phyloP scores from a whole-genome alignment of 2,888 invertebrate species.

The Octonoba sinensis region DNA sequence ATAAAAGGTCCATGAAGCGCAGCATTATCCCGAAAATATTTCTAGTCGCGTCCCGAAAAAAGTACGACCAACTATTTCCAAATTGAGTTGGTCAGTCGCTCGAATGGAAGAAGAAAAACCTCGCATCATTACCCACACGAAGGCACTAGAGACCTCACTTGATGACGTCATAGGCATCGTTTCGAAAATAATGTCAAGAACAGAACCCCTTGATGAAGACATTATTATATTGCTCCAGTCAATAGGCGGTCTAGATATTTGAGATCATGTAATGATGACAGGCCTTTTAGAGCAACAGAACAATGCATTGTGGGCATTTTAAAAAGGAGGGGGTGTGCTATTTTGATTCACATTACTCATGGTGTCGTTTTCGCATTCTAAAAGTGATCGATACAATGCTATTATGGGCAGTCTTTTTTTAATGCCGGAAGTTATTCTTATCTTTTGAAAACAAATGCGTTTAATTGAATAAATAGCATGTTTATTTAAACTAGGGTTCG shows the following conservation, averaged over 20 bases:
- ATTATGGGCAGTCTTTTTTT: too few relatives aligned
- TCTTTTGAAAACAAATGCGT: too few relatives aligned
- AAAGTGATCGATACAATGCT: too few relatives aligned
- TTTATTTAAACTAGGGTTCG: too few relatives aligned
- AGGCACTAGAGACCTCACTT: slow-evolving; percentile 15
- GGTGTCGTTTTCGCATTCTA: too few relatives aligned
- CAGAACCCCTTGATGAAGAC: slow-evolving; percentile 19
- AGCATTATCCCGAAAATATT: not conserved
- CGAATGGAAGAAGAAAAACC: not conserved
- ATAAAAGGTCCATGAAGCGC: not conserved
- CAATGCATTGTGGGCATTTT: too few relatives aligned
- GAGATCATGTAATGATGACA: not conserved
- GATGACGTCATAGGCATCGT: slow-evolving; percentile 42
- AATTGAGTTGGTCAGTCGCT: slow-evolving; percentile 22
- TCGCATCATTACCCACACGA: slow-evolving; percentile 33
- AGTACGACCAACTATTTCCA: not conserved
- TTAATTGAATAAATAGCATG: too few relatives aligned
- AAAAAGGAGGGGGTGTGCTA: too few relatives aligned
- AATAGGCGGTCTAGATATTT: not conserved
- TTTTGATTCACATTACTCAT: too few relatives aligned
- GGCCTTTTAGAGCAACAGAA: too few relatives aligned
- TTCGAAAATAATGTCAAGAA: slow-evolving; percentile 49
- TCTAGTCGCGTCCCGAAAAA: not conserved
- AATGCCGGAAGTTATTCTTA: too few relatives aligned
- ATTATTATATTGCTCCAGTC: slow-evolving; percentile 14